These are phyloP conservation scores for Acanthaster planci DNA, from an alignment of 35 echinoderm and acorn worm genomes.

Conservation along the genomic window DNA sequence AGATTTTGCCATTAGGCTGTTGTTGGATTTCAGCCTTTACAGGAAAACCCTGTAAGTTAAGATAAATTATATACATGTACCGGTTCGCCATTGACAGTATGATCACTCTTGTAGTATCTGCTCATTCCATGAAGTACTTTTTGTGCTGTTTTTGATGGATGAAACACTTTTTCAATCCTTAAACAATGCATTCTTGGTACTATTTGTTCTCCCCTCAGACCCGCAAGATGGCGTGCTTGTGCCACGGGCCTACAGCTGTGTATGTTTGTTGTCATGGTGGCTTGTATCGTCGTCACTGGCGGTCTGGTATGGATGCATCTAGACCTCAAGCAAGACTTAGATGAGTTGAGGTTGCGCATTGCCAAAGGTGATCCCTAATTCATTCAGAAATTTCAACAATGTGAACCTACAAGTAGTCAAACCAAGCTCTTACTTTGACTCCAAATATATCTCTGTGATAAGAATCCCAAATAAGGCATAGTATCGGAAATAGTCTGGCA, in stretches of 20 bases:
- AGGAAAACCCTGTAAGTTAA: too few relatives aligned
- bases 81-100: too few relatives aligned
- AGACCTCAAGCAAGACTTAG: conserved; percentile 59
- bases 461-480: too few relatives aligned
- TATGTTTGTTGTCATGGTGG: conserved; percentile 49
- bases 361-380: conserved; percentile 44
- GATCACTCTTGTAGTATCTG: too few relatives aligned
- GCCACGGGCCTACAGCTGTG: conserved; percentile 46
- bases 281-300: conserved; percentile 55
- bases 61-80: too few relatives aligned
- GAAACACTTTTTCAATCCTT: not conserved
- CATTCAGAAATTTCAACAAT: not conserved
- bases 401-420: too few relatives aligned
- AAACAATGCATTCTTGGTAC: not conserved
- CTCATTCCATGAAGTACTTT: not conserved
- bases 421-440: too few relatives aligned
- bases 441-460: too few relatives aligned
- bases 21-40: too few relatives aligned
- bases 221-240: conserved; percentile 31
- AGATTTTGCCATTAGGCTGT: too few relatives aligned
- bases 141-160: not conserved
- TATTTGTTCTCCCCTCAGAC: conserved; percentile 27
- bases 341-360: conserved; percentile 30
- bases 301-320: conserved; percentile 66
- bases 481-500: too few relatives aligned